Percentiles rank a stretch among this genome's conserved stretches.
phyloP scores from a whole-genome alignment of 2,888 invertebrate genomes.

The Athalia rosae region DNA sequence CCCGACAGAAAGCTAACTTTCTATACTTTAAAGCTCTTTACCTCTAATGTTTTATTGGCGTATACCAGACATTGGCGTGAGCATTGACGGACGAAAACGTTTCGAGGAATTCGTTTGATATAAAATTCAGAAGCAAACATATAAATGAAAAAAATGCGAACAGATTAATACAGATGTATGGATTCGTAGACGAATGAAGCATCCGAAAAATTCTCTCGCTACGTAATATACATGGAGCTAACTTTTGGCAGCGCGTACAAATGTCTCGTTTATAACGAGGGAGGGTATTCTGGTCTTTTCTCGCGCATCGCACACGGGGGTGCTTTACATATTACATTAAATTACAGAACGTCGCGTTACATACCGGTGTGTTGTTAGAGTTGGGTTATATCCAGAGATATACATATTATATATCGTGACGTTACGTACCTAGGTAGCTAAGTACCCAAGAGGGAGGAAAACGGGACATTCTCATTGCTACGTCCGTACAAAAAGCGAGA shows the following conservation, averaged over 20 bases:
- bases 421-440: neutral
- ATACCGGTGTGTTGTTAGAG: no score
- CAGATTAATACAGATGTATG: no score
- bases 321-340: slow-evolving; percentile 6
- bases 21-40: slow-evolving; percentile 19
- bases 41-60: slow-evolving; percentile 19
- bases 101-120: slow-evolving; percentile 13
- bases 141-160: neutral
- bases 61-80: neutral
- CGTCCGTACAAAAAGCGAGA: neutral
- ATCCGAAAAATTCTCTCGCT: neutral
- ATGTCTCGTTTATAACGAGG: neutral
- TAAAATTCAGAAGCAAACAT: slow-evolving; percentile 9
- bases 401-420: neutral
- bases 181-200: no score
- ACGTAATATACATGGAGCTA: neutral
- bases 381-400: no score
- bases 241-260: neutral
- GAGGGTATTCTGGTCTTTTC: neutral
- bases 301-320: slow-evolving; percentile 10
- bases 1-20: slow-evolving; percentile 30
- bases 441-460: neutral
- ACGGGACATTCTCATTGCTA: slow-evolving; percentile 10
- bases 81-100: slow-evolving; percentile 13
- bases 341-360: neutral